These are phyloP conservation scores for Ceriagrion tenellum DNA, from an alignment of 2,888 invertebrate species.

Conservation along the genomic window DNA sequence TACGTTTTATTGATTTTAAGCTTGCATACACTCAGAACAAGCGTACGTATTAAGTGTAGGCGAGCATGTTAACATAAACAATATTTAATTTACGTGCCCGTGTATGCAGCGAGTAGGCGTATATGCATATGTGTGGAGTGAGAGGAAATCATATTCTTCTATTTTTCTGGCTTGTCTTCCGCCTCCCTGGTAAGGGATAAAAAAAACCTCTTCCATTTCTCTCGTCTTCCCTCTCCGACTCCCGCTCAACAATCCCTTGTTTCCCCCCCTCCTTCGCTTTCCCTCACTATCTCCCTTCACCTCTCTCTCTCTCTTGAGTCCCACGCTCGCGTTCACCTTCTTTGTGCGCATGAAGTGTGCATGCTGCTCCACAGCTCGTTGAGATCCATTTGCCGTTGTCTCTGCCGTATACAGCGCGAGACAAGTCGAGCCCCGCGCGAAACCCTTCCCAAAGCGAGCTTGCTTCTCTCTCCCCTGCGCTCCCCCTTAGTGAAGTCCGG, in stretches of 20 bases:
- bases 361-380: slow-evolving; percentile 19
- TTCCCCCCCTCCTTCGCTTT: background rate
- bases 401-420: background rate
- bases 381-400: slow-evolving; percentile 29
- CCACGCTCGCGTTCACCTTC: background rate
- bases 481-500: background rate
- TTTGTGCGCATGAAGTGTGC: slow-evolving; percentile 10
- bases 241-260: background rate
- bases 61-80: background rate
- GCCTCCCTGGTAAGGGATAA: background rate
- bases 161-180: background rate
- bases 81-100: background rate
- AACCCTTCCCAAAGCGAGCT: background rate
- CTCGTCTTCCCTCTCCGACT: background rate
- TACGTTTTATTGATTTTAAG: too few relatives aligned
- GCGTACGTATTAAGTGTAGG: too few relatives aligned
- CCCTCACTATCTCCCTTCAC: background rate
- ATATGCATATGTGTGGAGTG: background rate
- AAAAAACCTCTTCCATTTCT: background rate
- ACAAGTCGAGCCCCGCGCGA: background rate
- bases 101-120: background rate
- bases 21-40: too few relatives aligned
- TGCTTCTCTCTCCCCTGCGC: background rate
- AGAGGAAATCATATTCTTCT: background rate
- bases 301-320: background rate